Evolutionary conservation across 2,113 vertebrate species (phyloP).

Genomic region (Illadopsis cleaveri): DNA sequence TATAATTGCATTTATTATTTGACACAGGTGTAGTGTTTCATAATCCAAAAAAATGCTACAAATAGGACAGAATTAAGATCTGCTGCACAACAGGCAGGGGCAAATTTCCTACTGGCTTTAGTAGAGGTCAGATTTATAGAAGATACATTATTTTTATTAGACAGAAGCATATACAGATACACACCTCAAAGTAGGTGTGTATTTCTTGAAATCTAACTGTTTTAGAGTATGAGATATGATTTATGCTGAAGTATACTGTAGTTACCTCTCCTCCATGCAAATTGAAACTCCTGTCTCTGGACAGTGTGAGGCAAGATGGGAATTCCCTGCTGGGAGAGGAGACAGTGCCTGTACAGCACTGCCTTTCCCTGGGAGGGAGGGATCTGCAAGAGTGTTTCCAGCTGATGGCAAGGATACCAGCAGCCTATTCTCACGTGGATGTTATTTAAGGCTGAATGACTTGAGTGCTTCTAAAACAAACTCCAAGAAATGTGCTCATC

Average conservation of each 20-base stretch:
- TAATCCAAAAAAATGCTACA: background rate
- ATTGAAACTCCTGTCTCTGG: background rate
- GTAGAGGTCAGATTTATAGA: background rate
- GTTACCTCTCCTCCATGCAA: background rate
- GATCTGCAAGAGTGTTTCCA: conserved; percentile 24
- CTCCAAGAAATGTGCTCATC: background rate
- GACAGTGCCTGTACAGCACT: background rate
- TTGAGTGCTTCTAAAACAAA: conserved; percentile 38
- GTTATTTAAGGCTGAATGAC: conserved; percentile 45
- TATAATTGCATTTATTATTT: background rate
- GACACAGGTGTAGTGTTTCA: background rate
- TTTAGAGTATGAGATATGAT: background rate
- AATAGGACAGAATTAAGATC: background rate
- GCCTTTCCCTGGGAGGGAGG: background rate
- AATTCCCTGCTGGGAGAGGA: conserved; percentile 12
- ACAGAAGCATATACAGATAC: background rate
- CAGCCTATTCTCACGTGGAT: conserved; percentile 28
- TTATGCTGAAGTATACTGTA: background rate
- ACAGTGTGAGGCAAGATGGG: background rate
- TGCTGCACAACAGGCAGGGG: background rate
- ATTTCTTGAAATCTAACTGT: background rate
- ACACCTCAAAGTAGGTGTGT: background rate
- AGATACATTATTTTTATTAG: background rate
- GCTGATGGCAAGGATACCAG: conserved; percentile 39
- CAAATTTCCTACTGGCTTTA: background rate